Base-by-base conservation (phyloP, 2,113 vertebrate genomes). In the Elephantulus edwardii region DNA sequence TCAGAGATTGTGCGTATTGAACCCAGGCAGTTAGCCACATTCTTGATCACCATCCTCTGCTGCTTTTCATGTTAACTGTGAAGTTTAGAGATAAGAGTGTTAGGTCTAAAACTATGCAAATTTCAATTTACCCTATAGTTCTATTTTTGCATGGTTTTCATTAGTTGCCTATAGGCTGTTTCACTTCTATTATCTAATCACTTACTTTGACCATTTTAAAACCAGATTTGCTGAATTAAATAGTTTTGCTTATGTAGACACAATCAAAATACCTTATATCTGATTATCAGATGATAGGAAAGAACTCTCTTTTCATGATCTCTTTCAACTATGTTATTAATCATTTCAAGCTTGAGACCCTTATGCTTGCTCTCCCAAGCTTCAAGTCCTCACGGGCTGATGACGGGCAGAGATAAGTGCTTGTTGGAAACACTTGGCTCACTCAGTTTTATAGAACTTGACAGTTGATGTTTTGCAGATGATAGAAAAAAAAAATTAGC, bases 401-500 rank as follows among this genome's bases (percentile, higher is more conserved):
- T 44, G 76, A 75, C 1, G 24, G 33, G 16, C 35, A 76, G 28
- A 26, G 60, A 24, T 54, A 75, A 66, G 33, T 44, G 22, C 19
- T 46, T 77, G 10, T n/a, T 87, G 60, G 60, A 83, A 56, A 46
- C 3, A 60, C 54, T 8, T 48, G 80, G 54, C 33, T 89, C 87
- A 58, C 8, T 48, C n/a, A 50, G 50, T 68, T 81, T 91, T 86
- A 76, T 20, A 56, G 83, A 83, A 72, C 14, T 62, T 26, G 70
- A 85, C 58, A 84, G 50, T 16, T 74, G 82, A 90, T 72, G 54
- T 19, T 82, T 66, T 60, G 56, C 71, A 91, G 89, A 56, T 2
- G 2, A 83, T 17, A 52, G 44, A 89, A 76, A 92, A 75, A 83
- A 42, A n/a, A 81, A 46, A 70, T 82, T 79, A 91, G n/a, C 46